phyloP scores from a whole-genome alignment of 2,888 invertebrate species.

The Notodonta dromedarius region DNA sequence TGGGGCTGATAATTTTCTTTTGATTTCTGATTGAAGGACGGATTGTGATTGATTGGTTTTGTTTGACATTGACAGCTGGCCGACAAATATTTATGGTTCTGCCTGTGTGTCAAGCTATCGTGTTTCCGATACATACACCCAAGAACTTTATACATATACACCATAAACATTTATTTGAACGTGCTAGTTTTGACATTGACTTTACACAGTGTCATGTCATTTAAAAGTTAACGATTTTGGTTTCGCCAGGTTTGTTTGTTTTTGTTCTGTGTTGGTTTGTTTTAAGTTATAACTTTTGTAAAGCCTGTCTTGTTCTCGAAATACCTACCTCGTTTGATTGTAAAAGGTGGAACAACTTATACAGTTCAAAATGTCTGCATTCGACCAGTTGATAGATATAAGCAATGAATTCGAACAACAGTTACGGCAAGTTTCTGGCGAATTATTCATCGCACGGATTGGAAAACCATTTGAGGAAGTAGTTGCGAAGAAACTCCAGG shows the following conservation, averaged over 20 bases:
- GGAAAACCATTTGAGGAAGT: slow-evolving; percentile 57
- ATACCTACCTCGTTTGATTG: not conserved
- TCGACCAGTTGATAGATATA: slow-evolving; percentile 58
- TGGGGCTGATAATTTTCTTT: not conserved
- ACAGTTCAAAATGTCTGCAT: slow-evolving; percentile 54
- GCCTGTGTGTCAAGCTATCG: too few species aligned
- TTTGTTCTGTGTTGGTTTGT: too few species aligned
- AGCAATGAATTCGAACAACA: slow-evolving; percentile 61
- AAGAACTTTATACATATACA: too few species aligned
- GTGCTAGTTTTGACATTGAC: too few species aligned
- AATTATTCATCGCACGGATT: slow-evolving; percentile 54
- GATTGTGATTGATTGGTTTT: not conserved
- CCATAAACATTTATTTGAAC: too few species aligned
- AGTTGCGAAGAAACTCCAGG: slow-evolving; percentile 56
- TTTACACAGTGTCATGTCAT: too few species aligned
- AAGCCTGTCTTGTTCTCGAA: too few species aligned
- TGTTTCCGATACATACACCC: too few species aligned
- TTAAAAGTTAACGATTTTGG: too few species aligned
- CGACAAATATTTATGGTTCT: not conserved
- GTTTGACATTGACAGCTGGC: slow-evolving; percentile 1
- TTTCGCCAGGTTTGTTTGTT: too few species aligned
- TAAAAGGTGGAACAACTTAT: not conserved
- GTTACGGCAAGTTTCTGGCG: slow-evolving; percentile 43
- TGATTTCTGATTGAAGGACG: not conserved
- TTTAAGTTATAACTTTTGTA: too few species aligned